Percentiles rank a stretch among this genome's conserved stretches.
Conservation (phyloP, 1,140 invertebrate species). For the Lutraria rhynchaena region DNA sequence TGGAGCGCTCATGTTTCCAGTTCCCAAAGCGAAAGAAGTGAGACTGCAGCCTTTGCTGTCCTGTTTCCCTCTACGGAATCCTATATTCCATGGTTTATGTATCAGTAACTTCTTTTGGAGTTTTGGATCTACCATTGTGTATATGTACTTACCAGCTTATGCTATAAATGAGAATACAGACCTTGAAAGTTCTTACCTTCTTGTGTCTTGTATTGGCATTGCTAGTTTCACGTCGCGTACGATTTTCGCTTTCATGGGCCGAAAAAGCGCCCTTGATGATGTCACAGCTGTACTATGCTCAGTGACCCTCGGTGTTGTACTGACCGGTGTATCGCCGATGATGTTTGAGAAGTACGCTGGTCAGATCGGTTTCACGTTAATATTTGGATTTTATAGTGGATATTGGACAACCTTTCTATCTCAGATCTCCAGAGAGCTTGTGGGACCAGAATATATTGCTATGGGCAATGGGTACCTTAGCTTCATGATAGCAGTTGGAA, state of each 20-base stretch:
- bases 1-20: slow-evolving; percentile 85
- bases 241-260: slow-evolving; percentile 79
- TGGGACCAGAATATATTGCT: slow-evolving; percentile 78
- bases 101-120: slow-evolving; percentile 80
- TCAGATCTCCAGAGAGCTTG: slow-evolving; percentile 74
- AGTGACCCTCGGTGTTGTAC: slow-evolving; percentile 73
- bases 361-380: slow-evolving; percentile 77
- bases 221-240: slow-evolving; percentile 73
- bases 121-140: slow-evolving; percentile 78
- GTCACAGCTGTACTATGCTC: slow-evolving; percentile 77
- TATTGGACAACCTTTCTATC: slow-evolving; percentile 80
- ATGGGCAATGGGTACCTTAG: slow-evolving; percentile 78
- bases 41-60: slow-evolving; percentile 74
- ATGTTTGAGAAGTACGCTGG: slow-evolving; percentile 78
- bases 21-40: slow-evolving; percentile 67
- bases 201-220: slow-evolving; percentile 76
- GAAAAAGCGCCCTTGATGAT: slow-evolving; percentile 75
- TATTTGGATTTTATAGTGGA: slow-evolving; percentile 80
- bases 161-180: slow-evolving; percentile 72
- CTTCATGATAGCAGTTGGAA: slow-evolving; percentile 78
- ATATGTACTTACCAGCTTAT: slow-evolving; percentile 79
- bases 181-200: slow-evolving; percentile 72
- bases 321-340: slow-evolving; percentile 76
- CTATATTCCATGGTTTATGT: slow-evolving; percentile 77
- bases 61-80: slow-evolving; percentile 75